Evolutionary conservation across 2,888 invertebrate genomes (phyloP).

Genomic region (Synanthedon vespiformis): DNA sequence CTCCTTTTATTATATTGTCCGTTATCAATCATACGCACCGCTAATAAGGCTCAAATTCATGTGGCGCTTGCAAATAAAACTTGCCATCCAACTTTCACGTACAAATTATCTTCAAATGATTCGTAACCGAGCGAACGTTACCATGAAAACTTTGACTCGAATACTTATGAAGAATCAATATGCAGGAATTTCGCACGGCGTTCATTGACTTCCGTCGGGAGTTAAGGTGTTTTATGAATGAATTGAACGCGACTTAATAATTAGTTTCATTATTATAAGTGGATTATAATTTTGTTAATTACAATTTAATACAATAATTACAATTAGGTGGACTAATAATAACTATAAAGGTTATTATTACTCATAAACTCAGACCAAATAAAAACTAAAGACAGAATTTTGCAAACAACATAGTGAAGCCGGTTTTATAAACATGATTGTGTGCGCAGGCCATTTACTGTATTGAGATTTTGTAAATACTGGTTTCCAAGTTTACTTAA

Average conservation of each 20-base stretch:
- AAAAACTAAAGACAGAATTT: too few relatives aligned
- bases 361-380: too few relatives aligned
- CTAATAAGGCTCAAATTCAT: constrained; percentile 33
- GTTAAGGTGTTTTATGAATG: neutral
- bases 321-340: too few relatives aligned
- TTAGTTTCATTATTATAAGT: too few relatives aligned
- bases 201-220: constrained; percentile 15
- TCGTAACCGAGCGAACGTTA: neutral
- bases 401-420: too few relatives aligned
- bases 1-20: constrained; percentile 15
- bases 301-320: too few relatives aligned
- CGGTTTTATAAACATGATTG: too few relatives aligned
- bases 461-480: too few relatives aligned
- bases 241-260: neutral
- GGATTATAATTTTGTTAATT: too few relatives aligned
- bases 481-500: too few relatives aligned
- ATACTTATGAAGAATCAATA: neutral
- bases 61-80: constrained; percentile 2
- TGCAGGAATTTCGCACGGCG: constrained; percentile 4
- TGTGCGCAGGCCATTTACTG: too few relatives aligned
- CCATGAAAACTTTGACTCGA: neutral
- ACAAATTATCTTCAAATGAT: neutral
- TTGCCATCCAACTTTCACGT: neutral
- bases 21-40: constrained; percentile 37
- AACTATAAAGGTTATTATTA: too few relatives aligned